Evolutionary conservation across 2,888 invertebrate genomes (phyloP), one percentile per base, ranked within the genome.

Genomic region (Lissocephala sabroskyi): DNA sequence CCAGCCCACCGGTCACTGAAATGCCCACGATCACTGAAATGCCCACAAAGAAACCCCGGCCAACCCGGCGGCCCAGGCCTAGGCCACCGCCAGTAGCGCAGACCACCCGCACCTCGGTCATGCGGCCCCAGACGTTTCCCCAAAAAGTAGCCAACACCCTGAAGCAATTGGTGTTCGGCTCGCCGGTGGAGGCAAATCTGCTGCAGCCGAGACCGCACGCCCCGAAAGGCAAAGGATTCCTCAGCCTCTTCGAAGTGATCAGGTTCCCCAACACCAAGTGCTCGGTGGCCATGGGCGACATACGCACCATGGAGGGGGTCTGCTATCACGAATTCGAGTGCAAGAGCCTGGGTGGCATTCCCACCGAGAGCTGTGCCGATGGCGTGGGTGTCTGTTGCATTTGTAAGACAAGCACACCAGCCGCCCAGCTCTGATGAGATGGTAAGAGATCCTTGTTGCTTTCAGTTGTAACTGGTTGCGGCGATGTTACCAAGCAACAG

Each of bases 321-420:
- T 94, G 94, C 76, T 87, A 91, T 62, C 90, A 90, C 66, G 86
- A 88, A 50, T 85, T 87, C 28, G 90, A 93, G 74, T 94, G 94
- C 77, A 84, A 85, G 13, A 85, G 86, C 40, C 79, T 87, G 30
- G 89, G 89, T 41, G 92, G 92, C 1, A 85, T 86, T 4, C 81
- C 87, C 1, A 87, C 90, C 80, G 91, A 91, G n/a, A 79, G 86
- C 1, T 93, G 93, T 82, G 92, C 91, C 11, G 88, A 88, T 77
- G 92, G 91, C 3, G 90, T 89, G 71, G 92, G 92, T 9, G 89
- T 89, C 19, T 93, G 93, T 75, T 93, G 93, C 75, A 87, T 91
- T 55, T 89, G 92, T 92, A 86, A 89, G 91, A 11, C 9, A 10
- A 17, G 3, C 18, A 28, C 11, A 10, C n/a, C n/a, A n/a, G n/a